These are phyloP conservation scores for Rhingia rostrata DNA, from an alignment of 2,888 invertebrate species.

Conservation along the genomic window DNA sequence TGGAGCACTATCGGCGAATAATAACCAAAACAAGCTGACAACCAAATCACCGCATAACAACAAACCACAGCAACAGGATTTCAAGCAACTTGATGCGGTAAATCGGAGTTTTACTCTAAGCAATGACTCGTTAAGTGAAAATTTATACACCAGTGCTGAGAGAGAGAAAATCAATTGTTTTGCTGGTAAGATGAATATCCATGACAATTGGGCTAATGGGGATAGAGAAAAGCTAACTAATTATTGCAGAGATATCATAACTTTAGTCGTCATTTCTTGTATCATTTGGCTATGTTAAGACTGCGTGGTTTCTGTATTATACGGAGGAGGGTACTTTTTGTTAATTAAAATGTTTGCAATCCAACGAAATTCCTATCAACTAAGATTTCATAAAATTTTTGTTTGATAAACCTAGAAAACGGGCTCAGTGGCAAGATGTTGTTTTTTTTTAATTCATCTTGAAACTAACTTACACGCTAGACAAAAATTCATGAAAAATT, in stretches of 20 bases:
- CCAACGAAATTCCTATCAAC: too few relatives aligned
- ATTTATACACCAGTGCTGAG: conserved; percentile 40
- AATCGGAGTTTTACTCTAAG: conserved; percentile 34
- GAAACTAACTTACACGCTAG: too few relatives aligned
- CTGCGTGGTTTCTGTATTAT: too few relatives aligned
- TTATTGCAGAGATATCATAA: neutral
- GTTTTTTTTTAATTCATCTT: too few relatives aligned
- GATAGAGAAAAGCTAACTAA: neutral
- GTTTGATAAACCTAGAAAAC: too few relatives aligned
- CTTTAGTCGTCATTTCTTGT: too few relatives aligned
- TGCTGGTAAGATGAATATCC: conserved; percentile 42
- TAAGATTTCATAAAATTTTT: too few relatives aligned
- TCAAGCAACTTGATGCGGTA: conserved; percentile 35
- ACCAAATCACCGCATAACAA: conserved; percentile 76
- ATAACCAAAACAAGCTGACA: conserved; percentile 73
- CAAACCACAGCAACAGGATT: conserved; percentile 66
- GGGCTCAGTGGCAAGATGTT: too few relatives aligned
- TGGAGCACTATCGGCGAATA: conserved; percentile 68
- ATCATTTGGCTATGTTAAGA: too few relatives aligned
- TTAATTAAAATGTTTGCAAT: too few relatives aligned
- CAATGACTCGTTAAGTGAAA: conserved; percentile 53
- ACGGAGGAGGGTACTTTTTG: too few relatives aligned
- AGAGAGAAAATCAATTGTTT: conserved; percentile 29
- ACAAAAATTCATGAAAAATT: too few relatives aligned
- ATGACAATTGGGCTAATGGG: neutral